Percentiles rank a stretch among this genome's conserved stretches.
These are phyloP conservation scores for Parambassis ranga DNA, from an alignment of 2,797 vertebrate genomes.

Conservation along the genomic window DNA sequence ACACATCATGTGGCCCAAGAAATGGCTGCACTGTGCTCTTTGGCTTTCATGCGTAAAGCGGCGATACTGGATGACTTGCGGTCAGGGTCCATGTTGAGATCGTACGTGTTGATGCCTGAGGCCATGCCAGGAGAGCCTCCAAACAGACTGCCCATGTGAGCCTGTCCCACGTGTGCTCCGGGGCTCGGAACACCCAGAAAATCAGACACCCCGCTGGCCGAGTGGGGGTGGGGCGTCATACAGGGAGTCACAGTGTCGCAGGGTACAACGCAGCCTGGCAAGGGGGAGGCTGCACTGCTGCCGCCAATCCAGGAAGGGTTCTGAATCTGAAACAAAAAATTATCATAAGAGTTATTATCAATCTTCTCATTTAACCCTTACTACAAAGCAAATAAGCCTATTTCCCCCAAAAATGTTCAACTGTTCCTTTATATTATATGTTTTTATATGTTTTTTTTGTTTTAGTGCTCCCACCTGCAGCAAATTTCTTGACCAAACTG, in stretches of 20 bases:
- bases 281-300: constrained; percentile 89
- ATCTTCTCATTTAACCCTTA: too few species aligned
- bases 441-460: not conserved
- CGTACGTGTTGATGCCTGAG: constrained; percentile 90
- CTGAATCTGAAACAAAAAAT: constrained; percentile 86
- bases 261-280: constrained; percentile 94
- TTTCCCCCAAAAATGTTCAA: not conserved
- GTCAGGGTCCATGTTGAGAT: constrained; percentile 96
- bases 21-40: constrained; percentile 99
- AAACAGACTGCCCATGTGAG: constrained; percentile 96
- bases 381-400: not conserved
- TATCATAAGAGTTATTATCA: not conserved
- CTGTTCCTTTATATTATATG: not conserved
- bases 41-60: constrained; percentile 97
- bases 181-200: constrained; percentile 90
- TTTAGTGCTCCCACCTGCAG: not conserved
- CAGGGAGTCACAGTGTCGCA: constrained; percentile 94
- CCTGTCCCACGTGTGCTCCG: constrained; percentile 90
- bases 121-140: constrained; percentile 86
- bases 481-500: not conserved
- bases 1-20: constrained; percentile 97
- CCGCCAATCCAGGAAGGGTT: constrained; percentile 97
- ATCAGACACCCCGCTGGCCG: constrained; percentile 88
- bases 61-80: constrained; percentile 99
- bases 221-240: constrained; percentile 96